Base-by-base conservation (phyloP, 2,797 vertebrate genomes). In the Ptychobarbus kaznakovi region DNA sequence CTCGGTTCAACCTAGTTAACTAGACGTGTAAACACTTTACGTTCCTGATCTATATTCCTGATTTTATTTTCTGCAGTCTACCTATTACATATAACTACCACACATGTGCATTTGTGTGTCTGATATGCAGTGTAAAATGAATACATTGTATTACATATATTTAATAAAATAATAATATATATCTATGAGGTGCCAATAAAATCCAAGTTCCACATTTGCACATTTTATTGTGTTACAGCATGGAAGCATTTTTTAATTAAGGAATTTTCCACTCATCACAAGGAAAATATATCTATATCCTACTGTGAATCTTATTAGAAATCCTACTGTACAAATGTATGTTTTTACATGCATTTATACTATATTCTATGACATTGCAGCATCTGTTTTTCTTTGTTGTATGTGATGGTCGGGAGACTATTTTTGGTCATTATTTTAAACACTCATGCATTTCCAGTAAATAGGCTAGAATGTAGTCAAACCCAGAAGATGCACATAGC, bases 91-190 rank as follows among this genome's bases (percentile, higher is more conserved):
- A 90, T 9, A 46, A 56, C n/a, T n/a, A 53, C 13, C 49, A 56
- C 90, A 91, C 89, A 90, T 88, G 91, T 88, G 89, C 91, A 89
- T 92, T 88, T 91, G 91, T 93, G 92, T 35, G 38, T 40, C 6
- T 63, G 53, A 22, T 32, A 32, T 32, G 32, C 32, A 2, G 32
- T 32, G 32, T 32, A 32, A 32, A 32, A 32, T 81, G 7, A 38
- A 53, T 15, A 25, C 46, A 38, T 66, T 40, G 40, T 68, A 78
- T 69, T 46, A 80, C 78, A 80, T 40, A 66, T 86, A 83, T 86
- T 68, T 51, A 40, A 86, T 79, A 68, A 70, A 81, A 84, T 84
- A 65, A 65, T 69, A 56, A 44, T n/a, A 73, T 89, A 87, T 75
- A 56, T 66, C 56, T 87, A 87, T 79, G 74, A 56, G 49, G 51